Conservation (phyloP, 1,140 invertebrate species). For the Oedothorax gibbosus region DNA sequence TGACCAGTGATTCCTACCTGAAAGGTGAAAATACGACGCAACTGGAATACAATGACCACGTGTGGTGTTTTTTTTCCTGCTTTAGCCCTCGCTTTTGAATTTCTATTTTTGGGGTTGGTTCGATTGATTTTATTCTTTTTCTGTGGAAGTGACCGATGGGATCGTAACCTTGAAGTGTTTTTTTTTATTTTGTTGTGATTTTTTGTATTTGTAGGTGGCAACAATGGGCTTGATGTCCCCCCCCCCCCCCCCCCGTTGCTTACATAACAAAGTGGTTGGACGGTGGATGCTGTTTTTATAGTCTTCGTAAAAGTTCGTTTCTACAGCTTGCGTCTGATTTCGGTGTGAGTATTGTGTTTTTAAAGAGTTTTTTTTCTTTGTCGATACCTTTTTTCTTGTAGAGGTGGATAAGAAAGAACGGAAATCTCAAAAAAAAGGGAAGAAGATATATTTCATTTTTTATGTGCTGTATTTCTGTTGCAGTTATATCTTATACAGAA, state of each 20-base stretch:
- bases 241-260: too few species aligned
- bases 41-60: conserved; percentile 33
- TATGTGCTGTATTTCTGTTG: too few species aligned
- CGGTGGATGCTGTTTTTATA: too few species aligned
- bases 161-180: background rate
- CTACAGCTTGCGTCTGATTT: background rate
- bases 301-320: background rate
- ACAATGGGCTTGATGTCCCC: background rate
- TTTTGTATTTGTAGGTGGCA: too few species aligned
- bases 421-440: too few species aligned
- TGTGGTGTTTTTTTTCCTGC: background rate
- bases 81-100: background rate
- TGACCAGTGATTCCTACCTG: conserved; percentile 41
- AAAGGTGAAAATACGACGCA: conserved; percentile 40
- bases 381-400: too few species aligned
- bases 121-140: background rate
- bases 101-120: background rate
- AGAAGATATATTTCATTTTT: too few species aligned
- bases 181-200: background rate
- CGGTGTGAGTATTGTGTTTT: too few species aligned
- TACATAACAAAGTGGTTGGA: conserved; percentile 10
- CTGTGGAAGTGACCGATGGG: background rate
- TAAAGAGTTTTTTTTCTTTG: too few species aligned
- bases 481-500: too few species aligned
- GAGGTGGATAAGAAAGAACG: too few species aligned